Evolutionary conservation across 2,888 invertebrate species (phyloP).

Genomic region (Folsomia manolachei): DNA sequence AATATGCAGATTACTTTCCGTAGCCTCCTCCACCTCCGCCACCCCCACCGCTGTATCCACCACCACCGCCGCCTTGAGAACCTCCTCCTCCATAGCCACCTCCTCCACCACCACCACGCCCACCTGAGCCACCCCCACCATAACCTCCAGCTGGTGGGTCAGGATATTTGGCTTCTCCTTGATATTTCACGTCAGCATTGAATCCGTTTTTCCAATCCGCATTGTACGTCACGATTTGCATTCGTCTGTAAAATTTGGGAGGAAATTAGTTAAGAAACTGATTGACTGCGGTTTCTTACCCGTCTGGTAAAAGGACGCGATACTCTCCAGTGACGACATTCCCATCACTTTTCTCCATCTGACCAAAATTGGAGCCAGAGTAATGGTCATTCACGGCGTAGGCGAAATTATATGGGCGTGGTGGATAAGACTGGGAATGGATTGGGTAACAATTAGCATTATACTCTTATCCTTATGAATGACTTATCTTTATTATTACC

Average conservation of each 20-base stretch:
- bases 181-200: constrained; percentile 49
- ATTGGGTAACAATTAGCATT: too few relatives aligned
- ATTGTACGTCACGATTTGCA: constrained; percentile 47
- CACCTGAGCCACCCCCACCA: constrained; percentile 14
- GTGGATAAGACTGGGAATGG: constrained; percentile 40
- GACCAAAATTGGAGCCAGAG: constrained; percentile 48
- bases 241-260: constrained; percentile 29
- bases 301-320: constrained; percentile 45
- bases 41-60: constrained; percentile 8
- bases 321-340: constrained; percentile 43
- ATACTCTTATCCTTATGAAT: too few relatives aligned
- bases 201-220: constrained; percentile 50
- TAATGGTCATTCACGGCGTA: constrained; percentile 49
- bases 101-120: not conserved
- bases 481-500: too few relatives aligned
- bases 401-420: constrained; percentile 48
- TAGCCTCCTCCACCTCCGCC: not conserved
- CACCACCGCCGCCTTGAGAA: constrained; percentile 13
- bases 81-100: constrained; percentile 14
- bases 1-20: not conserved
- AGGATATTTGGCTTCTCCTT: constrained; percentile 46
- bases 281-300: constrained; percentile 21
- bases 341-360: constrained; percentile 47
- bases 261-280: not conserved
- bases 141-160: constrained; percentile 29